Evolutionary conservation across 2,888 invertebrate genomes (phyloP).

Genomic region (Celastrina argiolus): DNA sequence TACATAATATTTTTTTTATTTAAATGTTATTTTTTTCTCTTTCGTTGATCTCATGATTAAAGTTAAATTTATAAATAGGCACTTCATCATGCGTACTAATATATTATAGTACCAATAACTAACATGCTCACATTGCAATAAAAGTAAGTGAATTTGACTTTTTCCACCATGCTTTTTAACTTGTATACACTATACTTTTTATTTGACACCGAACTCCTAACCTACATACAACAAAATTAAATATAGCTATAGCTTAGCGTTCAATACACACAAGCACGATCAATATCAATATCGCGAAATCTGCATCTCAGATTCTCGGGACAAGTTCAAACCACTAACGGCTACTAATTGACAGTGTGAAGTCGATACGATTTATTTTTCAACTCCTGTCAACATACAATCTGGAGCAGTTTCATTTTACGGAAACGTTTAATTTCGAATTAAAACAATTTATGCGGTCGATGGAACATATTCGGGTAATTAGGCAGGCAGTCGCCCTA

Average conservation of each 20-base stretch:
- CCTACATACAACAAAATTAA: not conserved
- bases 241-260: constrained; percentile 25
- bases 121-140: too few relatives aligned
- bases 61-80: too few relatives aligned
- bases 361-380: constrained; percentile 52
- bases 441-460: constrained; percentile 14
- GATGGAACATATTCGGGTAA: constrained; percentile 4
- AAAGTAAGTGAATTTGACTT: too few relatives aligned
- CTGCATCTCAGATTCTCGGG: constrained; percentile 53
- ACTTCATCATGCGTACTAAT: too few relatives aligned
- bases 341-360: constrained; percentile 58
- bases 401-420: constrained; percentile 26
- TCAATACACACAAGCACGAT: constrained; percentile 35
- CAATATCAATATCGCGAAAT: constrained; percentile 56
- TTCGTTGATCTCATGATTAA: too few relatives aligned
- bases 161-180: too few relatives aligned
- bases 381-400: constrained; percentile 42
- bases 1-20: too few relatives aligned
- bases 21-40: too few relatives aligned
- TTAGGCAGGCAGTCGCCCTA: too few relatives aligned
- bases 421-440: constrained; percentile 8
- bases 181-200: too few relatives aligned
- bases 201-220: too few relatives aligned
- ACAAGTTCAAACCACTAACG: constrained; percentile 46
- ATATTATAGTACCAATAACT: too few relatives aligned